Evolutionary conservation across 2,888 invertebrate genomes (phyloP), one percentile per base, ranked within the genome.

Genomic region (Psylliodes chrysocephalus): DNA sequence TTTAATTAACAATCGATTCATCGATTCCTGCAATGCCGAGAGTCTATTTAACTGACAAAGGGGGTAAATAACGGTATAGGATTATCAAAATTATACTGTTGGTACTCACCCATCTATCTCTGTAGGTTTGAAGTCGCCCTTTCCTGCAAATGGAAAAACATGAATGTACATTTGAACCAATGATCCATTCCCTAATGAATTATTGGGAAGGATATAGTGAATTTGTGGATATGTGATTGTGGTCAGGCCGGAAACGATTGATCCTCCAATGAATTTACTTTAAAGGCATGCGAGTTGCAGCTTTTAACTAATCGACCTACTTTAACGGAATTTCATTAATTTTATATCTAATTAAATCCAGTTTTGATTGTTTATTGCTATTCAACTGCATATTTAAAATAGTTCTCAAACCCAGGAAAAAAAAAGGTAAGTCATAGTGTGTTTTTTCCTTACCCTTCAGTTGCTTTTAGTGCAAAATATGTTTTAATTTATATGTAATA

Each of bases 51-150:
- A 38, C 25, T 12, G 49, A 57, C 22, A 44, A 60, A 44, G 19
- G 19, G 19, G 17, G 49, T 40, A 15, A 54, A 54, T 49, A 64
- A 54, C 38, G 54, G 15, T 47, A 17, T 47, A 28, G 38, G 47
- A 60, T 60, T 59, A 61, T 49, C 28, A 49, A 61, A 61, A 61
- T 53, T 38, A 60, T 33, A 57, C 18, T 28, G 12, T 22, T 17
- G 18, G 40, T 68, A 83, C 89, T 90, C 84, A 93, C 92, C 91
- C 91, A 85, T 92, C 91, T 83, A 92, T 86, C 83, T 92, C 92
- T 78, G 91, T 89, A 83, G 92, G 91, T 85, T 91, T 91, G 85
- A 91, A 92, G 82, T 91, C 91, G 73, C 91, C 91, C 85, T 90
- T 90, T 81, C 91, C 92, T 92, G 88, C 56, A 73, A 75, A 65